phyloP scores from a whole-genome alignment of 2,797 vertebrate species.

The Synanceia verrucosa region DNA sequence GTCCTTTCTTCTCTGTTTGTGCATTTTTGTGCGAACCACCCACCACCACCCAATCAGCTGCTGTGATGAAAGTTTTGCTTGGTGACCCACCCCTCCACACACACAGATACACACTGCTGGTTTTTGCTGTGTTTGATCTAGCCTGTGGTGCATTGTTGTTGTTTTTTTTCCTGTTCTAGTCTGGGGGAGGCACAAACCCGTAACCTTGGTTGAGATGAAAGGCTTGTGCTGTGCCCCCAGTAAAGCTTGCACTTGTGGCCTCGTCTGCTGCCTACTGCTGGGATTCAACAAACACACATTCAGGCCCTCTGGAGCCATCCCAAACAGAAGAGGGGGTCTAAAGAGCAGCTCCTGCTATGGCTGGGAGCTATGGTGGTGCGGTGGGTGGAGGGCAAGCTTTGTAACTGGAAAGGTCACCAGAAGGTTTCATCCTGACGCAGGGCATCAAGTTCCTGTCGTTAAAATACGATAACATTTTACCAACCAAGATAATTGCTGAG shows the following conservation, averaged over 20 bases:
- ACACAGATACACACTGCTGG: conserved; percentile 17
- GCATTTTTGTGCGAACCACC: conserved; percentile 38
- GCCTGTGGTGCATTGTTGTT: conserved; percentile 64
- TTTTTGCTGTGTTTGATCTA: conserved; percentile 64
- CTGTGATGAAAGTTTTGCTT: conserved; percentile 63
- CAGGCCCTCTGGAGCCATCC: conserved; percentile 70
- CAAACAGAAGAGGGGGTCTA: conserved; percentile 35
- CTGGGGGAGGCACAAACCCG: conserved; percentile 58
- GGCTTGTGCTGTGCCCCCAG: conserved; percentile 64
- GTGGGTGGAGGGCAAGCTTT: conserved; percentile 33
- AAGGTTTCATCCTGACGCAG: conserved; percentile 17
- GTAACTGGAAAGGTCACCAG: conserved; percentile 45
- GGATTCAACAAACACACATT: conserved; percentile 62
- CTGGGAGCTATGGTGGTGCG: conserved; percentile 30
- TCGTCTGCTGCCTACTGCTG: conserved; percentile 59
- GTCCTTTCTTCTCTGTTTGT: conserved; percentile 21
- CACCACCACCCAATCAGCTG: conserved; percentile 45
- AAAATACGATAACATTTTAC: conserved; percentile 1
- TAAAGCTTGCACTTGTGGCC: conserved; percentile 69
- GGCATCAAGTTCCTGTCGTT: conserved; percentile 8
- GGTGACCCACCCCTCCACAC: conserved; percentile 41
- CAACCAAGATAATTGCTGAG: not conserved
- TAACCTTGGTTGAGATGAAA: conserved; percentile 78
- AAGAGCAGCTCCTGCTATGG: conserved; percentile 35
- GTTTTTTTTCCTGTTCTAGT: conserved; percentile 57